phyloP scores from a whole-genome alignment of 2,888 invertebrate genomes.

The Apoda limacodes region DNA sequence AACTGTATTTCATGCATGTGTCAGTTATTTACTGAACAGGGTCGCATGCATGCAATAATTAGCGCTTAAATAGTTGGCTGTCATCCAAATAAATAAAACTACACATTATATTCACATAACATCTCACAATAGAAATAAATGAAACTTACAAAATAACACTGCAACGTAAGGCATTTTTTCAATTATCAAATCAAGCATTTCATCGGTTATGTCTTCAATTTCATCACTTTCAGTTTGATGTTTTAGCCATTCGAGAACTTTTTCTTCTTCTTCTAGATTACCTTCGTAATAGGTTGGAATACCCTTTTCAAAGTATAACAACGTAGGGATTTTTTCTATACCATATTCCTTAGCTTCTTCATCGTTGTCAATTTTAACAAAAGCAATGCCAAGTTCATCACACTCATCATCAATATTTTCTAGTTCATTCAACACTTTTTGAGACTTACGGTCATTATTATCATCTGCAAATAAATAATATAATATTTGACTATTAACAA shows the following conservation, averaged over 20 bases:
- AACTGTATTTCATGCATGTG: conserved; percentile 66
- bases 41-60: no score
- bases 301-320: conserved; percentile 85
- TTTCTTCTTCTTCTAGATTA: conserved; percentile 90
- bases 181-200: conserved; percentile 92
- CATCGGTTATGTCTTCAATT: conserved; percentile 94
- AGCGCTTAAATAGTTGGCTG: no score
- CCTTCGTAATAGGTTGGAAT: conserved; percentile 83
- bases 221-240: conserved; percentile 89
- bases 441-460: conserved; percentile 89
- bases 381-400: conserved; percentile 87
- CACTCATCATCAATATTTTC: conserved; percentile 96
- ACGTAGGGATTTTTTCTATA: conserved; percentile 86
- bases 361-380: conserved; percentile 92
- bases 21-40: conserved; percentile 56
- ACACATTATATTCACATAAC: no score
- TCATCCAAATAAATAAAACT: no score
- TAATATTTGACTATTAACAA: no score
- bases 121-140: no score
- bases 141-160: conserved; percentile 88
- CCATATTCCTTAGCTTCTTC: conserved; percentile 93
- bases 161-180: conserved; percentile 90
- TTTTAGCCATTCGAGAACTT: conserved; percentile 87
- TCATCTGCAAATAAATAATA: no score
- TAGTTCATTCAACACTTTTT: conserved; percentile 85